Evolutionary conservation across 2,888 invertebrate genomes (phyloP), one percentile per base, ranked within the genome.

Genomic region (Gasteruption jaculator): DNA sequence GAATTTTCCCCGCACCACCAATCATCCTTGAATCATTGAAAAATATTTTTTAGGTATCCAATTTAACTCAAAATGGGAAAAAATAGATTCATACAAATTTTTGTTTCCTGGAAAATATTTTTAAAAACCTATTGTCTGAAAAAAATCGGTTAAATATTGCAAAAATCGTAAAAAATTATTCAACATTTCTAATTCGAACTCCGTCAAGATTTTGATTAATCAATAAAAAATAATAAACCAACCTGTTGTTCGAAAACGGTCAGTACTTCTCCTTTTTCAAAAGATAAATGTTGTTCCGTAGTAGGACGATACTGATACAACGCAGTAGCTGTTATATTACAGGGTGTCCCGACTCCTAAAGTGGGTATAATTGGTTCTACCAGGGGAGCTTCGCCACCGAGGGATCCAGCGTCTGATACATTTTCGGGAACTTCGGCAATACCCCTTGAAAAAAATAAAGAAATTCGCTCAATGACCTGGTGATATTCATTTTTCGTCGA

Each of bases 371-470:
- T 48, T 11, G 65, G 51, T 27, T 67, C 69, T 15, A 65, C 59
- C 3, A 53, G 48, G 2, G 68, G 61, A 22, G 60, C 61, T 51
- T 68, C 69, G 6, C 64, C 65, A 4, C 66, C 68, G 4, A 72
- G 52, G 6, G 74, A 74, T 24, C 73, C 75, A 30, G 73, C 73
- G 33, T 76, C 76, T 12, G 72, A 72, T 25, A 75, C 69, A 46
- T 75, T 77, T 67, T 82, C 81, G 27, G 81, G 85, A 2, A 86
- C 83, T 66, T 87, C 87, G 0, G 80, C 85, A 45, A 87, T 86
- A 48, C 82, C 86, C 55, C 80, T 86, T n/a, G 42, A 53, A 41
- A 44, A 22, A 35, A 45, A 30, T 4, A 39, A 27, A 27, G n/a
- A 22, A 8, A 25, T 6, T 22, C 0, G 3, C 33, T 12, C 8